Conservation (phyloP, 1,140 invertebrate species). For the Sarcophaga peregrina region DNA sequence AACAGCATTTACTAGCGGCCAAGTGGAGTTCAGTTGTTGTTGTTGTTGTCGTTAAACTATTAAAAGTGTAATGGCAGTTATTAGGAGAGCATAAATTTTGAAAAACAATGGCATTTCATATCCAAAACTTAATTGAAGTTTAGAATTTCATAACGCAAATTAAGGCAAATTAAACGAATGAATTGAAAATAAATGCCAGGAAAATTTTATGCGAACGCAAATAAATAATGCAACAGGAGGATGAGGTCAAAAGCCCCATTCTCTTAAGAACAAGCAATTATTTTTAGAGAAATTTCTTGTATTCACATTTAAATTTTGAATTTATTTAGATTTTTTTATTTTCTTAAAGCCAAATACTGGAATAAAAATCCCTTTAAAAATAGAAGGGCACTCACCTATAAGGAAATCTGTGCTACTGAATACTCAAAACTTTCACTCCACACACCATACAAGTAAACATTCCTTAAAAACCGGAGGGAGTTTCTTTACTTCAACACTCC, state of each 20-base stretch:
- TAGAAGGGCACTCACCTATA: too few species aligned
- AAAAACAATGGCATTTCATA: background rate
- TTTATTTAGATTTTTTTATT: too few species aligned
- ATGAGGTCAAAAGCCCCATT: too few species aligned
- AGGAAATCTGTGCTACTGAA: background rate
- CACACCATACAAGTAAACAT: background rate
- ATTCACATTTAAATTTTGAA: too few species aligned
- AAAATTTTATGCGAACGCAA: background rate
- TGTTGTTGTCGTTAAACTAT: background rate
- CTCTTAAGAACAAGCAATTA: too few species aligned
- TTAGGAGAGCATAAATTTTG: constrained; percentile 10
- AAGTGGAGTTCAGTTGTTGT: background rate
- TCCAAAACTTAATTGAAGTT: background rate
- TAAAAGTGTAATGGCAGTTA: constrained; percentile 9
- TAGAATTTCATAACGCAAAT: background rate
- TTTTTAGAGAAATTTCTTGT: too few species aligned
- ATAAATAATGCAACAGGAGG: too few species aligned
- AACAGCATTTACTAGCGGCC: too few species aligned
- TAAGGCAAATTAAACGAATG: background rate
- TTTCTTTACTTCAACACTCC: background rate
- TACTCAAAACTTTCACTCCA: background rate
- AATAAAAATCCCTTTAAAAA: too few species aligned
- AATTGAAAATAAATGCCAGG: background rate
- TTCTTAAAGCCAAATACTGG: too few species aligned
- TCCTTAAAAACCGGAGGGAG: background rate